These are phyloP conservation scores for Argyresthia goedartella DNA, from an alignment of 2,888 invertebrate genomes.

Conservation along the genomic window DNA sequence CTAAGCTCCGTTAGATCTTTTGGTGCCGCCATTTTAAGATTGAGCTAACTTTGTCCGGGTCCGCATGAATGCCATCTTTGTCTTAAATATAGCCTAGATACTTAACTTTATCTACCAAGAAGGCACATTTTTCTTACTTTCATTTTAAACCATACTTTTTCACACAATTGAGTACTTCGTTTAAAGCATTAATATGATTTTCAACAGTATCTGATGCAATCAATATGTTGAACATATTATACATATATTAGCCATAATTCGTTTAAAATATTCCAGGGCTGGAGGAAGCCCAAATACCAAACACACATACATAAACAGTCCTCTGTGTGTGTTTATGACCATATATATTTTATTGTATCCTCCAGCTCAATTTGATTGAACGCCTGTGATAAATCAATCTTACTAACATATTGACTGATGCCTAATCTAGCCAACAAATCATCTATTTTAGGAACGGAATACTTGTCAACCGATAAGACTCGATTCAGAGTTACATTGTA, in stretches of 20 bases:
- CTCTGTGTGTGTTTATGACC: not conserved
- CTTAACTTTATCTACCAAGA: not conserved
- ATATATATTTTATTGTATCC: not conserved
- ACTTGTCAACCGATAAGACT: not conserved
- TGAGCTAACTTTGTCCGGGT: not conserved
- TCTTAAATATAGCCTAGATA: not conserved
- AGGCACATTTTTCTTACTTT: not conserved
- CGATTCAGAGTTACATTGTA: not conserved
- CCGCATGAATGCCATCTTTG: not conserved
- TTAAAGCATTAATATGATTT: not conserved
- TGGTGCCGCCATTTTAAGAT: not conserved
- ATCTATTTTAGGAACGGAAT: not conserved
- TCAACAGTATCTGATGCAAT: not conserved
- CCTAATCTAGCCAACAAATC: not conserved
- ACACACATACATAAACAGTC: not conserved
- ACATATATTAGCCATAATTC: not conserved
- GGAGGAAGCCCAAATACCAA: not conserved
- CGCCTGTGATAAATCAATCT: not conserved
- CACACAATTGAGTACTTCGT: not conserved
- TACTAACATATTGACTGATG: not conserved
- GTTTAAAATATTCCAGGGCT: not conserved
- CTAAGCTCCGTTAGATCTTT: not conserved
- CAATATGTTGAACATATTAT: not conserved
- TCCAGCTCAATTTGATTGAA: not conserved
- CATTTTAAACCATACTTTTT: not conserved